Conservation (phyloP, 2,888 invertebrate species). For the Drosophila nigricruria region DNA sequence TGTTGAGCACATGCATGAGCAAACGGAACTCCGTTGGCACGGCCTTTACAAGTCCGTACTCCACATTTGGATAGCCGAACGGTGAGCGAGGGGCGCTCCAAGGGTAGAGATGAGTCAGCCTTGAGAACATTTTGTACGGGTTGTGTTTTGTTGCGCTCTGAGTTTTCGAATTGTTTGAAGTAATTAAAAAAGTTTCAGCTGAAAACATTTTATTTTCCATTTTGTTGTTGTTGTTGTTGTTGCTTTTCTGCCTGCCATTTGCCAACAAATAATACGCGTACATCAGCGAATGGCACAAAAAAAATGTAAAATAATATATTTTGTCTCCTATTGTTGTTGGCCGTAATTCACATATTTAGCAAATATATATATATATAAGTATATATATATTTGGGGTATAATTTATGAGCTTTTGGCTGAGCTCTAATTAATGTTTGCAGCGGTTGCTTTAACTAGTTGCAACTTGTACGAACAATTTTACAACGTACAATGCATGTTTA, state of each 20-base stretch:
- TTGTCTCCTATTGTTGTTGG: constrained; percentile 3
- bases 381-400: constrained; percentile 7
- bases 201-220: constrained; percentile 10
- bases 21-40: constrained; percentile 14
- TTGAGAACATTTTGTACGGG: constrained; percentile 19
- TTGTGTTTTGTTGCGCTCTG: constrained; percentile 23
- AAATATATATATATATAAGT: not conserved
- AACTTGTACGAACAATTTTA: constrained; percentile 22
- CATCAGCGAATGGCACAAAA: not conserved
- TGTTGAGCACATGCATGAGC: constrained; percentile 35
- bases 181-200: constrained; percentile 59
- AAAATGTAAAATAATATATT: constrained; percentile 22
- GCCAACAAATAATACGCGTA: constrained; percentile 17
- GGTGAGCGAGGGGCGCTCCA: not conserved
- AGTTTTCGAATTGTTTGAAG: constrained; percentile 46
- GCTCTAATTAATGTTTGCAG: constrained; percentile 40
- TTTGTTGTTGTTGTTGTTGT: not conserved
- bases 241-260: not conserved
- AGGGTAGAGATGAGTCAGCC: constrained; percentile 8
- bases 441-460: constrained; percentile 20
- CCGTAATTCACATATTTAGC: constrained; percentile 14
- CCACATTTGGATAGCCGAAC: constrained; percentile 5
- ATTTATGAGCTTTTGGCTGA: constrained; percentile 32
- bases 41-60: constrained; percentile 17
- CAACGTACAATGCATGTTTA: constrained; percentile 2